Evolutionary conservation across 2,797 vertebrate species (phyloP), one percentile per base, ranked within the genome.

Genomic region (Poecilia picta): DNA sequence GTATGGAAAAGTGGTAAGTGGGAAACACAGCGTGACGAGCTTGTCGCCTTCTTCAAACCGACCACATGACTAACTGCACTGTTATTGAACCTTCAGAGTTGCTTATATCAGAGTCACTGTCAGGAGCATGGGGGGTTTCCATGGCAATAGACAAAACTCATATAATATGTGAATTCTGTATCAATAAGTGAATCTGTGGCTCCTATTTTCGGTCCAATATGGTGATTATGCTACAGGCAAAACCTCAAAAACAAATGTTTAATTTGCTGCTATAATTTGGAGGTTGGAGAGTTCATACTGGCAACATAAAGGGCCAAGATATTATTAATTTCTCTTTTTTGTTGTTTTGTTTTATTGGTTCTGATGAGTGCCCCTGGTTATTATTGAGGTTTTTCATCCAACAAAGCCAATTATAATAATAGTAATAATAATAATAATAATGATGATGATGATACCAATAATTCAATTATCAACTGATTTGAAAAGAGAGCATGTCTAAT

Each of bases 231-330:
- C 68, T 45, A 45, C 12, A 25, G 25, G 25, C 25, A 45, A 71
- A 70, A 71, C 25, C 23, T 71, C 39, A 41, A 68, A 68, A 68
- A 13, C n/a, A n/a, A 12, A 16, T 45, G 45, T 71, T 45, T 71
- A 71, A 71, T 71, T 70, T 71, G 39, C 68, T n/a, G 41, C 68
- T 71, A 43, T 13, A 13, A 25, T 71, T 71, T 45, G 12, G 25
- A 28, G 13, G 41, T 28, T 28, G 7, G 13, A 45, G 10, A 71
- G 68, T n/a, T 43, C 5, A 71, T 28, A 39, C 10, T n/a, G 66
- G 25, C 18, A 68, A 41, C 36, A 41, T 25, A 68, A 43, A 68
- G 39, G 4, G 41, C 5, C 66, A 68, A 41, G 25, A 43, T 41
- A 68, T 68, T 8, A 25, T 68, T 20, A 2, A 25, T 68, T 41